Evolutionary conservation across 2,113 vertebrate species (phyloP).

Genomic region (Forbesichthys papilliferus): DNA sequence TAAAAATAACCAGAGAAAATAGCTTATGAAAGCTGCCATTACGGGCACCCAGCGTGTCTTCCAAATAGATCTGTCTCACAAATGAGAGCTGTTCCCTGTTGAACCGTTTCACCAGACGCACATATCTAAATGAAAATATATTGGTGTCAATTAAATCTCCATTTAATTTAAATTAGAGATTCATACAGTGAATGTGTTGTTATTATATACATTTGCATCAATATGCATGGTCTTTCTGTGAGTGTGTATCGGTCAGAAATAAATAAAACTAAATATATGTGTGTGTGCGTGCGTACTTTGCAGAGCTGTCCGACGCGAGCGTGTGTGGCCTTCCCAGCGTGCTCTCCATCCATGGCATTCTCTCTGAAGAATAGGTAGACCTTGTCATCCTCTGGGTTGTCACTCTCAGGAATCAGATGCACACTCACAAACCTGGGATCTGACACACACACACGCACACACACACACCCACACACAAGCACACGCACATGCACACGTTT

Average conservation of each 20-base stretch:
- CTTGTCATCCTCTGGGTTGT: conserved; percentile 98
- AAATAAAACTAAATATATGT: neutral
- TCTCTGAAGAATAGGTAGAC: conserved; percentile 98
- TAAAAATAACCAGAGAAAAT: conserved; percentile 67
- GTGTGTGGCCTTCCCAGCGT: conserved; percentile 93
- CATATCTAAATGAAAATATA: too few species aligned
- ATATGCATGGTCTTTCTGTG: too few species aligned
- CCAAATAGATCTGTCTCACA: conserved; percentile 24
- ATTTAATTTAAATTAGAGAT: too few species aligned
- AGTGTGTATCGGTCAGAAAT: neutral
- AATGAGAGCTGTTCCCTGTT: too few species aligned
- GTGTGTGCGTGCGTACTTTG: conserved; percentile 79
- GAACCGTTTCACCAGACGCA: too few species aligned
- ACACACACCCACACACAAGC: conserved; percentile 4
- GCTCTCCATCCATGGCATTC: conserved; percentile 94
- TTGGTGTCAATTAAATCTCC: too few species aligned
- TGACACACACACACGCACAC: conserved; percentile 52
- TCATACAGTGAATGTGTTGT: too few species aligned
- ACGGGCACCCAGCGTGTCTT: conserved; percentile 52
- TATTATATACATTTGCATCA: too few species aligned
- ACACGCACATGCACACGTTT: neutral
- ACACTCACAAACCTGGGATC: conserved; percentile 92
- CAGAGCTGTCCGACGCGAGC: conserved; percentile 96
- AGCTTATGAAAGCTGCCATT: conserved; percentile 47
- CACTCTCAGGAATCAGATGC: conserved; percentile 92